Evolutionary conservation across 64 coral and sea anemone species (phyloP).

Genomic region (Pocillopora verrucosa): DNA sequence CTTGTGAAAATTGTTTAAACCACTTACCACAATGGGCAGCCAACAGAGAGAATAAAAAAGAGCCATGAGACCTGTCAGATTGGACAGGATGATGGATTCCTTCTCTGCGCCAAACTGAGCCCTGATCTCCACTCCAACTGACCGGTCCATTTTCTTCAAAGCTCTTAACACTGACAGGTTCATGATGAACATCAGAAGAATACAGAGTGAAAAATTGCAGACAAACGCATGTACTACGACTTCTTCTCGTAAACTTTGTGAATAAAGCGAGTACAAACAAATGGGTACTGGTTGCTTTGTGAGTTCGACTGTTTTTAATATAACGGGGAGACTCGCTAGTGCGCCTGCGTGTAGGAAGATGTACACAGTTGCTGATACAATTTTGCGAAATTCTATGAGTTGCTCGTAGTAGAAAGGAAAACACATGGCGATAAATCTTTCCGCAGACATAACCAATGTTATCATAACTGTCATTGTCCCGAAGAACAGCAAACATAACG

Average conservation of each 20-base stretch:
- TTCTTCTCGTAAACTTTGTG: not conserved
- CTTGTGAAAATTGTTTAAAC: too few species aligned
- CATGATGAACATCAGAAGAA: conserved; percentile 22
- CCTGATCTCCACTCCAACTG: not conserved
- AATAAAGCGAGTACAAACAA: conserved; percentile 42
- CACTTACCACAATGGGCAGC: conserved; percentile 38
- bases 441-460: conserved; percentile 35
- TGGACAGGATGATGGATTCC: conserved; percentile 31
- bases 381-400: conserved; percentile 9
- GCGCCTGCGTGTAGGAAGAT: not conserved
- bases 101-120: not conserved
- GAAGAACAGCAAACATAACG: conserved; percentile 31
- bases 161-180: conserved; percentile 19
- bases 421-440: conserved; percentile 39
- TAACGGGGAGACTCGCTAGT: conserved; percentile 8
- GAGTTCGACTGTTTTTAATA: conserved; percentile 16
- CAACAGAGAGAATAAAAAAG: conserved; percentile 16
- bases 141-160: conserved; percentile 21
- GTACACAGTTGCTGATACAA: not conserved
- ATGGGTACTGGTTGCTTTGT: conserved; percentile 12
- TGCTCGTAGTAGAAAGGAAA: conserved; percentile 25
- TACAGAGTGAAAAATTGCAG: conserved; percentile 15
- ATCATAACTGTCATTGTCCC: conserved; percentile 27
- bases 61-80: conserved; percentile 21
- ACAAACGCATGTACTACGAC: conserved; percentile 37